phyloP scores from a whole-genome alignment of 2,113 vertebrate genomes.

The Meriones unguiculatus region DNA sequence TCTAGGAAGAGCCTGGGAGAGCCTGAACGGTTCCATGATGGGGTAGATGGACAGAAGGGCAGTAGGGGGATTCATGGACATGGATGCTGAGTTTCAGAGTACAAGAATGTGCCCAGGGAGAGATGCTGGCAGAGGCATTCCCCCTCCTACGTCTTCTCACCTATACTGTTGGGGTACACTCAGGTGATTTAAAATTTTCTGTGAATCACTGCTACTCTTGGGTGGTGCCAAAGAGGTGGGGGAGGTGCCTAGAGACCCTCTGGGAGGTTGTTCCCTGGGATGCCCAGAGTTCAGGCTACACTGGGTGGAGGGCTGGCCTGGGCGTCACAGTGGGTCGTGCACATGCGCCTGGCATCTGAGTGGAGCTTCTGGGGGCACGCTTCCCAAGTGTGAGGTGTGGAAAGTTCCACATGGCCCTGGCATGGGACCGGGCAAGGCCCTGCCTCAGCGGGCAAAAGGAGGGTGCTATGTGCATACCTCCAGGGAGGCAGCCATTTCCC shows the following conservation, averaged over 20 bases:
- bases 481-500: conserved; percentile 69
- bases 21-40: neutral
- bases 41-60: neutral
- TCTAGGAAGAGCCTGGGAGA: neutral
- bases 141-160: neutral
- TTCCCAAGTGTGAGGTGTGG: conserved; percentile 26
- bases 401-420: conserved; percentile 71
- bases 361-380: conserved; percentile 23
- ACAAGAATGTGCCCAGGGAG: neutral
- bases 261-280: neutral
- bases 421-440: conserved; percentile 39
- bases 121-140: neutral
- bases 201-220: accelerated
- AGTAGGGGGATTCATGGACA: neutral
- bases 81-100: neutral
- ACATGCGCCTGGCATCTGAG: neutral
- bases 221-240: neutral
- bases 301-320: neutral
- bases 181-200: neutral
- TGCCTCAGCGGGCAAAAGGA: neutral
- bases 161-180: neutral
- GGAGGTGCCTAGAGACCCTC: accelerated
- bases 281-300: neutral
- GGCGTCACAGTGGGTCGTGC: neutral
- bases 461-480: conserved; percentile 76